These are phyloP conservation scores for Barbus barbus DNA, from an alignment of 2,113 vertebrate species.

Conservation along the genomic window DNA sequence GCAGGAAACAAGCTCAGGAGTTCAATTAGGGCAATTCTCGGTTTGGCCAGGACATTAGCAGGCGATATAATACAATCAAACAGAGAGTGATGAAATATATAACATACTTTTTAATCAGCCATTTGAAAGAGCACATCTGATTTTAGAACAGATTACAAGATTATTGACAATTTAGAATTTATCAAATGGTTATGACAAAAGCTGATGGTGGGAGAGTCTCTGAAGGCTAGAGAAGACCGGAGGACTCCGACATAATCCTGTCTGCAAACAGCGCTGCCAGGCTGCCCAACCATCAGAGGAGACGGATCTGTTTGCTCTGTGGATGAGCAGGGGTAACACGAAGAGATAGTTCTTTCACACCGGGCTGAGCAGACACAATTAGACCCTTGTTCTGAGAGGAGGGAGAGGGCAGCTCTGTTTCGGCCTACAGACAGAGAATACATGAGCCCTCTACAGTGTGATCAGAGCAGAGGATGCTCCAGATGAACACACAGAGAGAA, in stretches of 20 bases:
- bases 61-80: neutral
- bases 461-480: slow-evolving; percentile 55
- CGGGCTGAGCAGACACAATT: slow-evolving; percentile 67
- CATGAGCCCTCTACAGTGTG: slow-evolving; percentile 45
- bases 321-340: slow-evolving; percentile 49
- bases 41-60: slow-evolving; percentile 57
- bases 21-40: slow-evolving; percentile 66
- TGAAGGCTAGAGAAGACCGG: slow-evolving; percentile 32
- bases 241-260: slow-evolving; percentile 45
- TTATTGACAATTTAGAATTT: neutral
- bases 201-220: slow-evolving; percentile 35
- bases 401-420: slow-evolving; percentile 53
- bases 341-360: slow-evolving; percentile 69
- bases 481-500: slow-evolving; percentile 40
- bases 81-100: neutral
- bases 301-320: slow-evolving; percentile 64
- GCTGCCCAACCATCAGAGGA: slow-evolving; percentile 38
- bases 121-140: neutral
- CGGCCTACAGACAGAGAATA: slow-evolving; percentile 59
- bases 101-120: neutral
- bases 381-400: slow-evolving; percentile 59
- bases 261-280: slow-evolving; percentile 50
- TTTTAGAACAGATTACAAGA: neutral
- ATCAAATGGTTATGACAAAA: neutral
- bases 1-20: slow-evolving; percentile 68